Evolutionary conservation across 2,797 vertebrate species (phyloP).

Genomic region (Orientallactaga sibirica): DNA sequence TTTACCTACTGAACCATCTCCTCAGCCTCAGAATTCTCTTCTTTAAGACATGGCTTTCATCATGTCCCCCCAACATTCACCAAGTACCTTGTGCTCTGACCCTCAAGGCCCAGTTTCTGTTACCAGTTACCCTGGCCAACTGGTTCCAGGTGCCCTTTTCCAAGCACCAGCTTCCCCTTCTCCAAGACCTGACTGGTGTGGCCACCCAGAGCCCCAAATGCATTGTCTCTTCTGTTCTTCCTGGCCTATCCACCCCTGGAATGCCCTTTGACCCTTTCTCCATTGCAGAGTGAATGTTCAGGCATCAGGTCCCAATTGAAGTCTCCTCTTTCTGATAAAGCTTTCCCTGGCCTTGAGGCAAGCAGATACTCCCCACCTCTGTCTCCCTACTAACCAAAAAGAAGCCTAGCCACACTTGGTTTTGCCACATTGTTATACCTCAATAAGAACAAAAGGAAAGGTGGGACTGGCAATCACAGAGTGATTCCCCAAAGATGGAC

Average conservation of each 20-base stretch:
- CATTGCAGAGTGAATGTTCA: neutral
- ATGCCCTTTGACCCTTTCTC: conserved; percentile 25
- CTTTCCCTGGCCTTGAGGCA: neutral
- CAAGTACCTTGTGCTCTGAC: neutral
- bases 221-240: neutral
- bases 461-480: neutral
- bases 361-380: neutral
- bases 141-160: conserved; percentile 19
- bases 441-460: neutral
- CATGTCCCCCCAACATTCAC: neutral
- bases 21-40: conserved; percentile 35
- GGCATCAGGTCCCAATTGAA: conserved; percentile 14
- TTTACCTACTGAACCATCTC: no score
- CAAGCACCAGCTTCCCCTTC: neutral
- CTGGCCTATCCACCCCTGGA: neutral
- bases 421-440: neutral
- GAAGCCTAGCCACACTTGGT: neutral
- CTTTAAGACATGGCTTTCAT: conserved; percentile 25
- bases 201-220: neutral
- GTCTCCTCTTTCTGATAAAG: conserved; percentile 27
- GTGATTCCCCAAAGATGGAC: neutral
- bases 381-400: neutral
- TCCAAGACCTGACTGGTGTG: conserved; percentile 2
- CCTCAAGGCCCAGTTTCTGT: neutral
- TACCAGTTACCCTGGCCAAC: neutral